Evolutionary conservation across 2,113 vertebrate species (phyloP).

Genomic region (Scomber scombrus): DNA sequence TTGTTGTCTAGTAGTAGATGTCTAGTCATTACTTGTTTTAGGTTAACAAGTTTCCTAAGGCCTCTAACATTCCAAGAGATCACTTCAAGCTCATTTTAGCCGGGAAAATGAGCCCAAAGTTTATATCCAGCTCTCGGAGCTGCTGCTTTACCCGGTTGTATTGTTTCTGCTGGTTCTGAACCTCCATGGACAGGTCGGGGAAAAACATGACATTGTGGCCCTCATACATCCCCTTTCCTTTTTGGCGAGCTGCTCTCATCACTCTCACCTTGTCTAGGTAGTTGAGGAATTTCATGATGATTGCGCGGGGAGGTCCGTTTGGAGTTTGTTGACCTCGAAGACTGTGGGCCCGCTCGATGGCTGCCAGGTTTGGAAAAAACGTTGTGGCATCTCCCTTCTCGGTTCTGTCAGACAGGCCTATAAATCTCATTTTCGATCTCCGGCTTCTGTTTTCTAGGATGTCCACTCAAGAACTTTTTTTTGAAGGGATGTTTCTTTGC

Average conservation of each 20-base stretch:
- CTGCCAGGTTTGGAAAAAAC: no score
- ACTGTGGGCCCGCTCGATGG: background rate
- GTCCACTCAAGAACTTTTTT: no score
- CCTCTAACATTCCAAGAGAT: constrained; percentile 12
- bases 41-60: background rate
- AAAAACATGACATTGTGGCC: background rate
- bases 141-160: background rate
- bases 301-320: background rate
- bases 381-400: no score
- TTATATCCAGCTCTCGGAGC: background rate
- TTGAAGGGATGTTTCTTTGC: no score
- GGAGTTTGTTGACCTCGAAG: background rate
- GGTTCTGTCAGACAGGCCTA: no score
- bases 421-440: no score
- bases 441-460: no score
- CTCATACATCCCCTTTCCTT: constrained; percentile 5
- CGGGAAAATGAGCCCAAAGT: constrained; percentile 23
- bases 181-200: background rate
- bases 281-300: constrained; percentile 21
- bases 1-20: no score
- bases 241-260: constrained; percentile 2
- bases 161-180: background rate
- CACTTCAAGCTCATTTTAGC: constrained; percentile 16
- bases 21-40: constrained; percentile 11
- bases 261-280: background rate